Conservation (phyloP, 2,888 invertebrate genomes). For the Hylaea fasciaria region DNA sequence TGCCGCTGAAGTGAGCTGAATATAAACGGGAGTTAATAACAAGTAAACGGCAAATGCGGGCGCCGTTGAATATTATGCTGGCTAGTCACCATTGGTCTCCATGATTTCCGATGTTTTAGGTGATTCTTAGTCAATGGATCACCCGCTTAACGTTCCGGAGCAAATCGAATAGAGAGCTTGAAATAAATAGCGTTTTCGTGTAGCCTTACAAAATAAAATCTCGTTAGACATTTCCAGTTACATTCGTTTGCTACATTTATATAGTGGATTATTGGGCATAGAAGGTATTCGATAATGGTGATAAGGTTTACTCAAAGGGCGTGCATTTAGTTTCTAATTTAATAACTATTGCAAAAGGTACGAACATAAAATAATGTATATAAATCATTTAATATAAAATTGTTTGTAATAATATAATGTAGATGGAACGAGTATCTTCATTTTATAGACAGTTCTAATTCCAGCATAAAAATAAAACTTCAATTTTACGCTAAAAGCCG, state of each 20-base stretch:
- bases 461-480: too few species aligned
- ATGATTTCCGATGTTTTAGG: neutral
- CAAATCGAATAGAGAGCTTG: constrained; percentile 65
- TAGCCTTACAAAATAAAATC: constrained; percentile 65
- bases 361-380: too few species aligned
- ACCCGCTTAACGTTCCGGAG: constrained; percentile 44
- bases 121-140: constrained; percentile 5
- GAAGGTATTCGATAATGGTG: constrained; percentile 46
- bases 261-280: constrained; percentile 44
- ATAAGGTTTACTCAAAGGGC: constrained; percentile 30
- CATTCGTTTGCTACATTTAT: constrained; percentile 51
- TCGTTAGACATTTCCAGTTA: constrained; percentile 64
- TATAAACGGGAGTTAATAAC: too few species aligned
- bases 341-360: neutral
- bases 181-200: constrained; percentile 66
- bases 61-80: too few species aligned
- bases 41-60: too few species aligned
- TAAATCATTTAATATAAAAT: too few species aligned
- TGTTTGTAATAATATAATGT: too few species aligned
- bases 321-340: neutral
- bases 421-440: too few species aligned
- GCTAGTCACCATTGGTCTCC: too few species aligned
- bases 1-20: too few species aligned
- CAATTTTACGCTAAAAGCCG: too few species aligned
- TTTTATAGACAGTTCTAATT: neutral